Evolutionary conservation across 2,888 invertebrate species (phyloP).

Genomic region (Nematopogon swammerdamellus): DNA sequence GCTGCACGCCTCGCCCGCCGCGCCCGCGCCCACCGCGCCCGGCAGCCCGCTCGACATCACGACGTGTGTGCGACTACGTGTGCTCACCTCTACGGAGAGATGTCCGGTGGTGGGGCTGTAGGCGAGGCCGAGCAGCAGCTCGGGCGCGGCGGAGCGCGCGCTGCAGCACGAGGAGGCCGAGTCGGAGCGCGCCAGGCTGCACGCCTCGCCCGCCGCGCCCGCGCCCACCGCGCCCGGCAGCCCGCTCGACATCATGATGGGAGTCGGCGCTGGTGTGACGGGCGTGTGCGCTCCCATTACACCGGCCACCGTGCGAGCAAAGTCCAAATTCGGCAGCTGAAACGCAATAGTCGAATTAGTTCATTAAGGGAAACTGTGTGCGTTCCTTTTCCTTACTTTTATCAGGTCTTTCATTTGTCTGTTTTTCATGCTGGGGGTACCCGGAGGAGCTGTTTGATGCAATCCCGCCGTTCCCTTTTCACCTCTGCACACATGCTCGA

Average conservation of each 20-base stretch:
- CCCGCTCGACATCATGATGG: conserved; percentile 22
- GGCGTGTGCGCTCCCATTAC: conserved; percentile 33
- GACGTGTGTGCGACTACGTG: conserved; percentile 2
- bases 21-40: conserved; percentile 13
- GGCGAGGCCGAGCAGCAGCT: conserved; percentile 82
- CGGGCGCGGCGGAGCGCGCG: conserved; percentile 85
- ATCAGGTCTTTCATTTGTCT: too few relatives aligned
- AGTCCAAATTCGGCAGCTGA: conserved; percentile 37
- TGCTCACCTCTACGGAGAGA: conserved; percentile 78
- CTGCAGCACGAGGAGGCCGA: conserved; percentile 94
- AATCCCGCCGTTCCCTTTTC: too few relatives aligned
- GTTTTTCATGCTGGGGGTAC: too few relatives aligned
- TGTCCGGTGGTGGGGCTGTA: conserved; percentile 93
- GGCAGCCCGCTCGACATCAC: conserved; percentile 25
- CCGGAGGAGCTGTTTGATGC: too few relatives aligned
- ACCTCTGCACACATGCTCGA: too few relatives aligned
- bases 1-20: conserved; percentile 61
- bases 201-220: conserved; percentile 38
- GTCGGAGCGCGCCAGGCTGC: conserved; percentile 85
- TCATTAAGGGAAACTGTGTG: too few relatives aligned
- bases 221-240: conserved; percentile 14
- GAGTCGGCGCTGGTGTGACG: conserved; percentile 16
- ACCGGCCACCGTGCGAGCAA: conserved; percentile 30
- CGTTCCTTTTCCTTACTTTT: too few relatives aligned
- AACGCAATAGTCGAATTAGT: too few relatives aligned